Evolutionary conservation across 1,140 invertebrate species (phyloP).

Genomic region (Drosophila melanica): DNA sequence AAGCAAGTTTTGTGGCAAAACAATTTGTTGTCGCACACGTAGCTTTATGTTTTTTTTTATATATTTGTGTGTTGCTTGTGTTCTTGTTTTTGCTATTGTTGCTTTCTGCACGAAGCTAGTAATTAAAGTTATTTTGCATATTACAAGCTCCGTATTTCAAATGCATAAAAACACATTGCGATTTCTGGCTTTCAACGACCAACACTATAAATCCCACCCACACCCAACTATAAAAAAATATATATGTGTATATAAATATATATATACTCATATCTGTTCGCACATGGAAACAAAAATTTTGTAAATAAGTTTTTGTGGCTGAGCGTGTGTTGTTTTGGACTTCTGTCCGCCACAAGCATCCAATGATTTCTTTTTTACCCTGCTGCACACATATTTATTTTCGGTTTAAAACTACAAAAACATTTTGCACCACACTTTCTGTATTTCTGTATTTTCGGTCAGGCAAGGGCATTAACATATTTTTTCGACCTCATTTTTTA

Average conservation of each 20-base stretch:
- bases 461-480: neutral
- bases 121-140: conserved; percentile 72
- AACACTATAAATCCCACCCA: neutral
- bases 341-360: conserved; percentile 13
- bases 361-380: neutral
- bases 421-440: neutral
- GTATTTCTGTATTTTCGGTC: neutral
- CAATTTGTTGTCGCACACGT: conserved; percentile 12
- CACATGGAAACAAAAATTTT: conserved; percentile 1
- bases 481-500: neutral
- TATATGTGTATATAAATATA: neutral
- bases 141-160: conserved; percentile 49
- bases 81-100: conserved; percentile 28
- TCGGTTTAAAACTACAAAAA: neutral
- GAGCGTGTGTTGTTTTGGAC: conserved; percentile 2
- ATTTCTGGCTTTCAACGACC: conserved; percentile 38
- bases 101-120: conserved; percentile 41
- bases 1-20: conserved; percentile 35
- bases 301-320: conserved; percentile 13
- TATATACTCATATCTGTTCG: neutral
- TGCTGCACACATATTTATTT: conserved; percentile 8
- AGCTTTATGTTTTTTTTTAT: neutral
- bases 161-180: conserved; percentile 47
- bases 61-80: neutral
- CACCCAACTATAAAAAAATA: neutral